Percentiles rank a stretch among this genome's conserved stretches.
Conservation (phyloP, 2,797 vertebrate species). For the Peromyscus melanophrys region DNA sequence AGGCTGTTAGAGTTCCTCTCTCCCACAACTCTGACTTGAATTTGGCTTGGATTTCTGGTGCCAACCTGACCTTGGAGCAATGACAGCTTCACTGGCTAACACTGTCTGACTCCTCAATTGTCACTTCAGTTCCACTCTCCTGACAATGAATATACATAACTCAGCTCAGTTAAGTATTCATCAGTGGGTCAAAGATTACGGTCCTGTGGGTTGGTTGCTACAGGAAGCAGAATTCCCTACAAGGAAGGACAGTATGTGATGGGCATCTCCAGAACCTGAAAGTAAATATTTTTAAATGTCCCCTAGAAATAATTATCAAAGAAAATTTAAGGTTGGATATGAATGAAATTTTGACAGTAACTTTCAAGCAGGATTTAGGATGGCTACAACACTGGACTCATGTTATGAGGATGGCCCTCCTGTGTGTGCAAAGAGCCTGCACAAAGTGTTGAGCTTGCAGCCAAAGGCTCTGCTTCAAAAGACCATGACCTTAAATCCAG, state of each 20-base stretch:
- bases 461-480: neutral
- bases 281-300: neutral
- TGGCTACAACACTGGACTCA: neutral
- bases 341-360: neutral
- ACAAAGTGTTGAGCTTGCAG: neutral
- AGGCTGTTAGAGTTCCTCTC: neutral
- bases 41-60: conserved; percentile 16
- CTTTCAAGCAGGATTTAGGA: neutral
- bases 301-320: conserved; percentile 2
- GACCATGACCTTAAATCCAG: neutral
- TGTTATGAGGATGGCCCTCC: neutral
- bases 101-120: neutral
- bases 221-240: neutral
- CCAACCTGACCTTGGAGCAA: neutral
- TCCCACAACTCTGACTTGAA: neutral
- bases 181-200: neutral
- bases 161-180: neutral
- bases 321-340: neutral
- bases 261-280: neutral
- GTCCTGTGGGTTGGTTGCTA: neutral
- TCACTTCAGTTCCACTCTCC: neutral
- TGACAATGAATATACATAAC: neutral
- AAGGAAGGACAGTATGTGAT: neutral
- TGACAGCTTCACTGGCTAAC: neutral
- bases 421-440: neutral